Percentiles rank a stretch among this genome's conserved stretches.
phyloP scores from a whole-genome alignment of 2,113 vertebrate genomes.

The Myotis yumanensis region DNA sequence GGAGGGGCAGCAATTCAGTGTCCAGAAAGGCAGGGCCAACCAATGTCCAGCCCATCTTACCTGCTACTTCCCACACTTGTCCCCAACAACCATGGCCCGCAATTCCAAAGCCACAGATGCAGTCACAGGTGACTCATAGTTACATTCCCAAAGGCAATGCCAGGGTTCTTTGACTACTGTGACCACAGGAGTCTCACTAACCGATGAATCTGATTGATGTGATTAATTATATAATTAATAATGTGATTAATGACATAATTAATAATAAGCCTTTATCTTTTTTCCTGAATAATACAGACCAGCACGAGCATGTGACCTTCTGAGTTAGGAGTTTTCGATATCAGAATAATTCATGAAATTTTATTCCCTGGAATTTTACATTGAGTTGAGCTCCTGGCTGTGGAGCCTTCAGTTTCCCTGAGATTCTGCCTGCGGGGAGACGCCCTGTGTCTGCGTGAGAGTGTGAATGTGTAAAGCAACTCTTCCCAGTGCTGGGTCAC shows the following conservation, averaged over 20 bases:
- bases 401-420: not conserved
- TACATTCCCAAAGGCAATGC: fast-evolving
- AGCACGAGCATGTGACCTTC: not conserved
- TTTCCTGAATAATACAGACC: not conserved
- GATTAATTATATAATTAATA: too few species aligned
- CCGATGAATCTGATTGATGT: not conserved
- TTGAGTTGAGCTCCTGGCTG: not conserved
- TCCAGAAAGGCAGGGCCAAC: not conserved
- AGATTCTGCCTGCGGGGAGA: fast-evolving
- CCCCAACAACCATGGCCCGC: fast-evolving
- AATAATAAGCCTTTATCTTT: not conserved
- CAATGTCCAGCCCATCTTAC: not conserved
- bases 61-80: fast-evolving
- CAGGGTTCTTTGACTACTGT: fast-evolving
- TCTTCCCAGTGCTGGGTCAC: not conserved
- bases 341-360: not conserved
- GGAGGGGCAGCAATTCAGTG: fast-evolving
- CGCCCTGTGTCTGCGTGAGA: not conserved
- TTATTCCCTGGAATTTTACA: not conserved
- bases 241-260: not conserved
- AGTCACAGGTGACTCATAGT: not conserved
- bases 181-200: too few species aligned
- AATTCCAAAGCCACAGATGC: not conserved
- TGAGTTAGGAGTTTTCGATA: not conserved
- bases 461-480: not conserved